Conservation (phyloP, 2,888 invertebrate genomes). For the Thelaira solivaga region DNA sequence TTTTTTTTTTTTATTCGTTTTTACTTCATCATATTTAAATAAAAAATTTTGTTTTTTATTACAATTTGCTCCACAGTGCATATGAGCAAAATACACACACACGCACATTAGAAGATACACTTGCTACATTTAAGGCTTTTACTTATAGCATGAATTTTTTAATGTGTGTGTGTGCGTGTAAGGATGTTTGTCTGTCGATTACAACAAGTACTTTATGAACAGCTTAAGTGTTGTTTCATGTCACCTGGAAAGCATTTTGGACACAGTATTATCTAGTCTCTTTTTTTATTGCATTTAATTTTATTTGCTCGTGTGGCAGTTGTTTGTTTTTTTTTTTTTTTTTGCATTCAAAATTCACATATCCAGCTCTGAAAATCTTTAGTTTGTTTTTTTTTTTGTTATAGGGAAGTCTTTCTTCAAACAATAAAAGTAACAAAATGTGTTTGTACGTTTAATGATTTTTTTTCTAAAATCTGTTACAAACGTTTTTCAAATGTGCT, state of each 20-base stretch:
- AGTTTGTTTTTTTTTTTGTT: background rate
- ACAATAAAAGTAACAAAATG: conserved; percentile 5
- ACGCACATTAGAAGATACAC: too few relatives aligned
- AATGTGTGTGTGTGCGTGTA: conserved; percentile 61
- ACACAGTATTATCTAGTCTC: conserved; percentile 74
- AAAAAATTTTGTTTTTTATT: too few relatives aligned
- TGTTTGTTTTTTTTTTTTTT: background rate
- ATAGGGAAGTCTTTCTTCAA: conserved; percentile 31
- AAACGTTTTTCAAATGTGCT: background rate
- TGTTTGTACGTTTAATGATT: conserved; percentile 4
- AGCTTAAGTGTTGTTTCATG: conserved; percentile 78
- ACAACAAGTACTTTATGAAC: conserved; percentile 45
- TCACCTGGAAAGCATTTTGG: conserved; percentile 78
- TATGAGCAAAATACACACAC: too few relatives aligned
- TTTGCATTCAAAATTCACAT: conserved; percentile 9
- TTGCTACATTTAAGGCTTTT: too few relatives aligned
- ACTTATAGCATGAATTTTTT: too few relatives aligned
- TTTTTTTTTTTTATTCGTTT: too few relatives aligned
- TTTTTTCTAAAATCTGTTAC: conserved; percentile 11
- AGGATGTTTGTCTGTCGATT: conserved; percentile 1
- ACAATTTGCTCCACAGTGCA: too few relatives aligned
- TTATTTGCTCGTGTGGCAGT: too few relatives aligned
- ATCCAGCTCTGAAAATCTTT: conserved; percentile 32
- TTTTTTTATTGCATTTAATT: conserved; percentile 6
- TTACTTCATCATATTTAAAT: too few relatives aligned